Percentiles rank a stretch among this genome's conserved stretches.
These are phyloP conservation scores for Diaperis boleti DNA, from an alignment of 2,888 invertebrate genomes.

Conservation along the genomic window DNA sequence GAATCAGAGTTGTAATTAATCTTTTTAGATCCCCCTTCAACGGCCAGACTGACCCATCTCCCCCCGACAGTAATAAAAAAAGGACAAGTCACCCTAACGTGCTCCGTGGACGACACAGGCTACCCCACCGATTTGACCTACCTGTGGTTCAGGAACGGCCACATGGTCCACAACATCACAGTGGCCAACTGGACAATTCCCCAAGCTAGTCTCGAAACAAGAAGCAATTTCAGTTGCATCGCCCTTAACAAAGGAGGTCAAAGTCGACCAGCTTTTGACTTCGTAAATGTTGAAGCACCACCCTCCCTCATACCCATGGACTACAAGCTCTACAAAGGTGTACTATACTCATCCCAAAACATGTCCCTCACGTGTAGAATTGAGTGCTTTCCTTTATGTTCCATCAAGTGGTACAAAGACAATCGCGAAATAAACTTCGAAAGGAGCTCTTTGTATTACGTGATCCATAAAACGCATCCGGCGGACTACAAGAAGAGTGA, in stretches of 20 bases:
- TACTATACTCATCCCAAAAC: slow-evolving; percentile 78
- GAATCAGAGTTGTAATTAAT: neutral
- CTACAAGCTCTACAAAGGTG: slow-evolving; percentile 81
- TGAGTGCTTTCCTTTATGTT: slow-evolving; percentile 89
- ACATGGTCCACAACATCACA: slow-evolving; percentile 80
- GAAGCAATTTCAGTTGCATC: slow-evolving; percentile 91
- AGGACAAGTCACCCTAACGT: slow-evolving; percentile 84
- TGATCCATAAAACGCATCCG: slow-evolving; percentile 75
- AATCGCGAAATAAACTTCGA: slow-evolving; percentile 74
- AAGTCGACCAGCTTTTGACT: slow-evolving; percentile 76
- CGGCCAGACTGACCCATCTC: slow-evolving; percentile 80
- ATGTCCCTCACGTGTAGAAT: slow-evolving; percentile 85
- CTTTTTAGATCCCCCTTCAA: slow-evolving; percentile 83
- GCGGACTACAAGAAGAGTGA: slow-evolving; percentile 85
- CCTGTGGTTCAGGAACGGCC: slow-evolving; percentile 85
- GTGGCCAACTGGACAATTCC: slow-evolving; percentile 84
- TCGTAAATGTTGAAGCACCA: slow-evolving; percentile 83
- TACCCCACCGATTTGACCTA: slow-evolving; percentile 81
- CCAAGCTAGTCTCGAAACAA: slow-evolving; percentile 86
- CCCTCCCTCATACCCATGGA: slow-evolving; percentile 86
- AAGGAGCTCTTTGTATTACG: slow-evolving; percentile 75
- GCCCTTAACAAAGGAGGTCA: slow-evolving; percentile 89
- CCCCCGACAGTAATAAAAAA: slow-evolving; percentile 86
- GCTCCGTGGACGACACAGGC: slow-evolving; percentile 86
- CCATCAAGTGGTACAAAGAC: slow-evolving; percentile 87